A percentile compares a stretch with the other conserved stretches of the same genome.
Evolutionary conservation across 1,140 invertebrate species (phyloP).

Genomic region (Adoxophyes honmai): DNA sequence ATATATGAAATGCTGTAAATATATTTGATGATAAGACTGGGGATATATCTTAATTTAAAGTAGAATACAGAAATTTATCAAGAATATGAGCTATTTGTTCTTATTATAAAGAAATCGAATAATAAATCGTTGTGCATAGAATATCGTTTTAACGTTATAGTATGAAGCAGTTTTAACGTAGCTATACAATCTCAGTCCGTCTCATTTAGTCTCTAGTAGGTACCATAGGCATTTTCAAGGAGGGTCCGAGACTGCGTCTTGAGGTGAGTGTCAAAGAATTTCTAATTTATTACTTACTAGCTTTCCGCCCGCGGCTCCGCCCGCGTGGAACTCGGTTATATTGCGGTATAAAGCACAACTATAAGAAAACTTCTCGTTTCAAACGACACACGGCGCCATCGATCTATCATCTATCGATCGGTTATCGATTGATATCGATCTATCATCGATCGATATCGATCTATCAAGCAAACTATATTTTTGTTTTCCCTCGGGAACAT

Average conservation of each 20-base stretch:
- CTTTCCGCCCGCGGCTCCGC: too few relatives aligned
- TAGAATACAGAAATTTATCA: slow-evolving; percentile 24
- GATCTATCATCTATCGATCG: too few relatives aligned
- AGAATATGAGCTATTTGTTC: slow-evolving; percentile 18
- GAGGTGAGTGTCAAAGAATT: background rate
- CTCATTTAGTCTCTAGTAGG: slow-evolving; percentile 2
- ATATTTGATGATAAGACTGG: slow-evolving; percentile 47
- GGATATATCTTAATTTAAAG: slow-evolving; percentile 28
- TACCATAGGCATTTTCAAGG: background rate
- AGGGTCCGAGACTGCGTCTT: background rate
- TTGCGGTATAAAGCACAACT: too few relatives aligned
- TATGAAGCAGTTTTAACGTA: slow-evolving; percentile 1
- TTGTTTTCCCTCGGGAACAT: too few relatives aligned
- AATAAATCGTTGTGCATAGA: slow-evolving; percentile 12
- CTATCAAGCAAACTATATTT: too few relatives aligned
- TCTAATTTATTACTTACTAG: too few relatives aligned
- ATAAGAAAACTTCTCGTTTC: too few relatives aligned
- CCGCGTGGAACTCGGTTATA: too few relatives aligned
- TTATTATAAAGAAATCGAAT: slow-evolving; percentile 15
- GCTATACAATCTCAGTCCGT: slow-evolving; percentile 7
- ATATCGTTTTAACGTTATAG: slow-evolving; percentile 3
- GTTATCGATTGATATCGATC: too few relatives aligned
- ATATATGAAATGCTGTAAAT: slow-evolving; percentile 56
- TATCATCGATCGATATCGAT: too few relatives aligned
- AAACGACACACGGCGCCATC: too few relatives aligned